Base-by-base conservation (phyloP, 2,888 invertebrate species). In the Pterostichus niger region DNA sequence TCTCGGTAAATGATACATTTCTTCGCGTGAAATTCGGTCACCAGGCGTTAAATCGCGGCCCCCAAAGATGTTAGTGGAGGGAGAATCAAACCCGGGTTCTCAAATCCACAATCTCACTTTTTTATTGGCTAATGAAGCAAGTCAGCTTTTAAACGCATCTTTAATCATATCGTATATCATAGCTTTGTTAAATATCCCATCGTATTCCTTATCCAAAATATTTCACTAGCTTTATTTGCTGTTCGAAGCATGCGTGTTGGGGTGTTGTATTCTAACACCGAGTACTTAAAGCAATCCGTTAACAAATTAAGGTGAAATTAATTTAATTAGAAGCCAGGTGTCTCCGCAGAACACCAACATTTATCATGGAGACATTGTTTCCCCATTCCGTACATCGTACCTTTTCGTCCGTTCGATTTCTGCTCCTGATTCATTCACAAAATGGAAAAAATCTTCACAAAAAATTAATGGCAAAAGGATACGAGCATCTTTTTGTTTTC, bases 271-370 rank as follows among this genome's bases (percentile, higher is more conserved):
- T 49, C 49, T 56, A 17, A 56, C 15, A 15, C 17, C 15, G 44
- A 10, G 44, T 71, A 44, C 68, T 71, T 71, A 31, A 71, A 71
- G 15, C 17, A 71, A 71, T 49, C 52, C 52, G 82, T 56, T 82
- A 82, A 61, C 82, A 75, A 82, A 82, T 82, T 82, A 82, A 61
- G 75, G 75, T 75, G 15, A 73, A 31, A 75, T 82, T 82, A 82
- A 82, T 82, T 82, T 59, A 82, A 82, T 75, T 82, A 82, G 82
- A 40, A 75, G 82, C 82, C 81, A 82, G 82, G 82, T 82, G 82
- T 75, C 73, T 52, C 81, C 17, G 5, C 35, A 31, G 52, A 59
- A 46, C 82, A 15, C 75, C 59, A 59, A 59, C 75, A 82, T 82
- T 82, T 82, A 82, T 82, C 82, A 82, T 82, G 59, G 44, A 15